These are phyloP conservation scores for Lottia gigantea DNA, from an alignment of 2,888 invertebrate genomes.

Conservation along the genomic window DNA sequence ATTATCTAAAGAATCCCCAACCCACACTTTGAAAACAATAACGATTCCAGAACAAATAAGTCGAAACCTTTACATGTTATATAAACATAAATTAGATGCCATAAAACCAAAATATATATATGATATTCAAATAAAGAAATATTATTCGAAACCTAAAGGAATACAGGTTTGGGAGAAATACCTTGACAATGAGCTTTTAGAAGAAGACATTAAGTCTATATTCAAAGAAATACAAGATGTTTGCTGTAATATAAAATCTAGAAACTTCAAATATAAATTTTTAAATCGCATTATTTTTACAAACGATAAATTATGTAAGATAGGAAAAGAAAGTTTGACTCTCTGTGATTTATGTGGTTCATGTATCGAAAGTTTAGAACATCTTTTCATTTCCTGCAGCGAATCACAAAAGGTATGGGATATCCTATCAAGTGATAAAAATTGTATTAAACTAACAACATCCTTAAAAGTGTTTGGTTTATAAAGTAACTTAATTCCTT, in stretches of 20 bases:
- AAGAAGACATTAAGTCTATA: background rate
- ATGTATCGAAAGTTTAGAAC: background rate
- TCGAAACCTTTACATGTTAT: background rate
- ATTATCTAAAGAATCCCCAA: background rate
- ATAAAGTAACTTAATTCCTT: no score
- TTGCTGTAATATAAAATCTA: background rate
- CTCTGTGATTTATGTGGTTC: background rate
- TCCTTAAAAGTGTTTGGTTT: no score
- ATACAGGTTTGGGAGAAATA: background rate
- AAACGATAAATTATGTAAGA: background rate
- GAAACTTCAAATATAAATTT: background rate
- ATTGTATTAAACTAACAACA: no score
- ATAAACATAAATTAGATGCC: background rate
- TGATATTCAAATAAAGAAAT: background rate
- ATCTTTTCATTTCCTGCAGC: background rate
- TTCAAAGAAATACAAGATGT: background rate
- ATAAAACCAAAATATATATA: background rate
- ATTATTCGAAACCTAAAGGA: background rate
- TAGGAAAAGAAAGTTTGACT: background rate
- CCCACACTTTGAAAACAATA: no score
- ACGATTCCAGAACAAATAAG: background rate
- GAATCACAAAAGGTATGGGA: no score
- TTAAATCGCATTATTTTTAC: background rate
- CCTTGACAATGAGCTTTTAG: background rate
- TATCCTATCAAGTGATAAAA: no score